phyloP scores from a whole-genome alignment of 2,113 vertebrate species.

The Fulmarus glacialis region DNA sequence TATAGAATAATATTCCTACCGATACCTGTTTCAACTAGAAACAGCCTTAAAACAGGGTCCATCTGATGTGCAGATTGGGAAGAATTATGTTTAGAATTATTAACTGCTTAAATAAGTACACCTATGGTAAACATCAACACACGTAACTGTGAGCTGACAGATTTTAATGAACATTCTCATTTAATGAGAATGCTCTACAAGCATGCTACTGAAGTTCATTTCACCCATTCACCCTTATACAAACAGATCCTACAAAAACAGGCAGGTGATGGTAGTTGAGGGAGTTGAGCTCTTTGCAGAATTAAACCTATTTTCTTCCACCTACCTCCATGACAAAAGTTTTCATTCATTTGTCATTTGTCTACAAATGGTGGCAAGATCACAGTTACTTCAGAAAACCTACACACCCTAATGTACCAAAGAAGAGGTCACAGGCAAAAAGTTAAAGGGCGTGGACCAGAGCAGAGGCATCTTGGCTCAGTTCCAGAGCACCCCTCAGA shows the following conservation, averaged over 20 bases:
- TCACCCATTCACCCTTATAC: background rate
- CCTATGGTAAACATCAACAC: background rate
- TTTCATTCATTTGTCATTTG: background rate
- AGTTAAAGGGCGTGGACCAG: background rate
- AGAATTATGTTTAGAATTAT: background rate
- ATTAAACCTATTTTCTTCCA: background rate
- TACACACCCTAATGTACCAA: rapidly evolving
- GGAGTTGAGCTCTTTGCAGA: background rate
- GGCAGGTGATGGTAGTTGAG: background rate
- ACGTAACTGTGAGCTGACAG: background rate
- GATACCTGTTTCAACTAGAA: background rate
- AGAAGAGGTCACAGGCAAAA: background rate
- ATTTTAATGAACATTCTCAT: background rate
- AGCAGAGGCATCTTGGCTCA: background rate
- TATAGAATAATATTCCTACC: background rate
- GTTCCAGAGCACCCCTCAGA: background rate
- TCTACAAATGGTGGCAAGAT: background rate
- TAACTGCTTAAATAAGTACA: background rate
- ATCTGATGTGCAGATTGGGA: background rate
- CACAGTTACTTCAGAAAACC: background rate
- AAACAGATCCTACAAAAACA: background rate
- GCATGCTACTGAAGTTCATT: background rate
- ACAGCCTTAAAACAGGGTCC: background rate
- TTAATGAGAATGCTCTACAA: background rate
- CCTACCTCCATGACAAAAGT: background rate